Conservation (phyloP, 1,140 invertebrate species). For the Neotoxoptera formosana region DNA sequence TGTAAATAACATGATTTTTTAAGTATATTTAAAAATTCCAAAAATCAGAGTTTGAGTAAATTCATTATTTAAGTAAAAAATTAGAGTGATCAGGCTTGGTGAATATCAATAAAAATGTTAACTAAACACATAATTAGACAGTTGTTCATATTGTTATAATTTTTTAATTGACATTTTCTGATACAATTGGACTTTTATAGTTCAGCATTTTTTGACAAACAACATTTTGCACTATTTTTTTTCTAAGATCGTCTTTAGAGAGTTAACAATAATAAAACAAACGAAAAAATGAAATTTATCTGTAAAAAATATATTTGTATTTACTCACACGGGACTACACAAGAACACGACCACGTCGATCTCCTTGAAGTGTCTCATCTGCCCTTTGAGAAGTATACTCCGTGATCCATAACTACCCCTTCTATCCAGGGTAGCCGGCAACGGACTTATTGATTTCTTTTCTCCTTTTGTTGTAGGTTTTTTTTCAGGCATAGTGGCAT, state of each 20-base stretch:
- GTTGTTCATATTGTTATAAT: background rate
- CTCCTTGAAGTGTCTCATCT: slow-evolving; percentile 82
- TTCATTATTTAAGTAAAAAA: no score
- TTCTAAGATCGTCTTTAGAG: background rate
- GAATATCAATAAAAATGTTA: no score
- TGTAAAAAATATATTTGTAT: background rate
- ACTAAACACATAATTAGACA: no score
- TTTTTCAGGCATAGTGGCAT: slow-evolving; percentile 59
- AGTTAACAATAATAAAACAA: background rate
- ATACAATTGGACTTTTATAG: background rate
- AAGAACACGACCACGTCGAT: slow-evolving; percentile 82
- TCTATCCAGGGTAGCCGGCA: slow-evolving; percentile 64
- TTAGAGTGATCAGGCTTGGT: no score
- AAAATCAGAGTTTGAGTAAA: no score
- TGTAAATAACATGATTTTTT: no score
- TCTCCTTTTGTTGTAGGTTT: slow-evolving; percentile 59
- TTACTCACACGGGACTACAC: slow-evolving; percentile 82
- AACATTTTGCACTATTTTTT: background rate
- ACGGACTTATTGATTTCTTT: slow-evolving; percentile 59
- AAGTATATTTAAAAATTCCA: no score
- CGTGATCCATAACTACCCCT: slow-evolving; percentile 75
- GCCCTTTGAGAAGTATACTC: slow-evolving; percentile 80
- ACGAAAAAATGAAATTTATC: background rate
- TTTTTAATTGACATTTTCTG: background rate
- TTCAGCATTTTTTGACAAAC: background rate